Base-by-base conservation (phyloP, 2,888 invertebrate species). In the Pollenia amentaria region DNA sequence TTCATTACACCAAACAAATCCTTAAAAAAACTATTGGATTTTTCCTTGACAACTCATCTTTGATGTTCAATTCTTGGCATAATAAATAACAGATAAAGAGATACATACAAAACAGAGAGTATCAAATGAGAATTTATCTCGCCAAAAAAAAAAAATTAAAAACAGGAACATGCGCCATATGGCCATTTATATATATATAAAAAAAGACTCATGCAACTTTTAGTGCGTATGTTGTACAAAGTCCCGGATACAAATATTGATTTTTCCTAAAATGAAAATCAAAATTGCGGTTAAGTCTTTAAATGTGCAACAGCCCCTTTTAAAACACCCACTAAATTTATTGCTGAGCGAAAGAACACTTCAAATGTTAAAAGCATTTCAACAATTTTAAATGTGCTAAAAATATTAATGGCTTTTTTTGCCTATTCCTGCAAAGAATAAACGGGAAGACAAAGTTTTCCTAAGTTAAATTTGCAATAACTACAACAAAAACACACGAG, bases 161-260 rank as follows among this genome's bases (percentile, higher is more conserved):
- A 60, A 53, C 69, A 70, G 46, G 44, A 75, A 67, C 87, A 87
- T 87, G 87, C 87, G 84, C 87, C 80, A 75, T 82, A 69, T 73
- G 77, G 78, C 53, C 57, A 53, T 11, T 70, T 14, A 62, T 38
- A 2, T 29, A n/a, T n/a, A n/a, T n/a, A n/a, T 46, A 53, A 14
- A 72, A 53, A 18, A 38, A 42, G 14, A 72, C 16, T 3, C 12
- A 16, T 8, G 12, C 21, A 57, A 29, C 21, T 11, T 57, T 9
- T 18, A 16, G 12, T 21, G 29, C 21, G 21, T 11, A 29, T 69
- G 44, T 40, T 57, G 53, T 72, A 62, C 53, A 67, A 21, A 60
- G 29, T 42, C 87, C 87, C 80, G 69, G 77, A 80, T 77, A 87
- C 55, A 84, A 84, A 80, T 87, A 87, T 87, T 81, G 87, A 87